A percentile compares a stretch with the other conserved stretches of the same genome.
Evolutionary conservation across 1,140 invertebrate genomes (phyloP).

Genomic region (Ceratitis capitata): DNA sequence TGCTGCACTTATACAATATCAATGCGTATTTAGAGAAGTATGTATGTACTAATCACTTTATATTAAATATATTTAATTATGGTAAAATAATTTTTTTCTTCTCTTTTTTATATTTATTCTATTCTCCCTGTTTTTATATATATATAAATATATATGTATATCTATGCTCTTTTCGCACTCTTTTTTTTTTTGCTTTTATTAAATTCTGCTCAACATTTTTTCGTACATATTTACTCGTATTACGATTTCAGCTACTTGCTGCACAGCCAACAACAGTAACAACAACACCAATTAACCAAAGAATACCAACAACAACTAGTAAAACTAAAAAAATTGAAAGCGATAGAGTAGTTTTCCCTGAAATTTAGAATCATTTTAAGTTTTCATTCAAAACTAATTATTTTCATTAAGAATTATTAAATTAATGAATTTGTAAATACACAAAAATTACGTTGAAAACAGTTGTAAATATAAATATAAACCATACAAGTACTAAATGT

Average conservation of each 20-base stretch:
- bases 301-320: conserved; percentile 8
- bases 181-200: background rate
- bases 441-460: background rate
- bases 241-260: conserved; percentile 34
- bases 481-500: background rate
- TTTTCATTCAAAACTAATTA: no score
- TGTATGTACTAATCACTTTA: background rate
- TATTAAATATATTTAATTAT: background rate
- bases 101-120: conserved; percentile 7
- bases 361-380: conserved; percentile 44
- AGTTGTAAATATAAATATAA: background rate
- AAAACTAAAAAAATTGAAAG: conserved; percentile 45
- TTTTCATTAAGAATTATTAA: no score
- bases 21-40: background rate
- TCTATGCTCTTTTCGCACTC: background rate
- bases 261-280: background rate
- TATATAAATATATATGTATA: background rate
- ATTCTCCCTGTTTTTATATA: background rate
- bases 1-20: conserved; percentile 7
- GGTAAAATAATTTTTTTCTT: background rate
- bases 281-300: conserved; percentile 19
- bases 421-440: no score
- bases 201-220: no score
- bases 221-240: no score
- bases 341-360: conserved; percentile 50